A percentile compares a stretch with the other conserved stretches of the same genome.
Evolutionary conservation across 2,888 invertebrate genomes (phyloP).

Genomic region (Eremobia ochroleuca): DNA sequence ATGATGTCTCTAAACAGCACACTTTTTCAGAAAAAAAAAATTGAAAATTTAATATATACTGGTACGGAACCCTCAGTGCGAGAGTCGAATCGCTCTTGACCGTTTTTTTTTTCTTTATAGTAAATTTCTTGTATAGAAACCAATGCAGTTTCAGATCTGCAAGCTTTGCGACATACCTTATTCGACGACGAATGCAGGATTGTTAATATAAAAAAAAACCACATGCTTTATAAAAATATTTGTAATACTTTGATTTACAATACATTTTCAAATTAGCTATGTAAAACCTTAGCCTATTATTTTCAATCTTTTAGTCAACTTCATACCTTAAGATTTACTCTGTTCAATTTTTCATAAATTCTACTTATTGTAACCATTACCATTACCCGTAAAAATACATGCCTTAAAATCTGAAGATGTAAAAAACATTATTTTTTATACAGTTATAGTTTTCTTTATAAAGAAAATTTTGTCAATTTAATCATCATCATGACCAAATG

Average conservation of each 20-base stretch:
- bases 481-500: not conserved
- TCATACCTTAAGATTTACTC: not conserved
- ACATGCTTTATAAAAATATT: constrained; percentile 19
- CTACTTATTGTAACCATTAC: constrained; percentile 8
- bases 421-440: not conserved
- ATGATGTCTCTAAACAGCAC: too few relatives aligned
- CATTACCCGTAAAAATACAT: constrained; percentile 39
- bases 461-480: not conserved
- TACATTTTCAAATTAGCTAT: not conserved
- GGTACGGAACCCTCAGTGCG: too few relatives aligned
- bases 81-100: too few relatives aligned
- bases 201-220: not conserved
- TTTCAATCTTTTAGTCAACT: not conserved
- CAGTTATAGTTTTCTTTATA: not conserved
- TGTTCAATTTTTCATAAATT: constrained; percentile 7
- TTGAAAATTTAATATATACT: too few relatives aligned
- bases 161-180: not conserved
- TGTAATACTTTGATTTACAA: not conserved
- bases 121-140: not conserved
- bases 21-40: too few relatives aligned
- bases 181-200: not conserved
- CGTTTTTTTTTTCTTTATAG: not conserved
- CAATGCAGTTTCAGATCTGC: too few relatives aligned
- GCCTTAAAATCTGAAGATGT: not conserved
- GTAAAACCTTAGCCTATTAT: constrained; percentile 1